These are phyloP conservation scores for Tachysurus vachellii DNA, from an alignment of 2,113 vertebrate genomes.

Conservation along the genomic window DNA sequence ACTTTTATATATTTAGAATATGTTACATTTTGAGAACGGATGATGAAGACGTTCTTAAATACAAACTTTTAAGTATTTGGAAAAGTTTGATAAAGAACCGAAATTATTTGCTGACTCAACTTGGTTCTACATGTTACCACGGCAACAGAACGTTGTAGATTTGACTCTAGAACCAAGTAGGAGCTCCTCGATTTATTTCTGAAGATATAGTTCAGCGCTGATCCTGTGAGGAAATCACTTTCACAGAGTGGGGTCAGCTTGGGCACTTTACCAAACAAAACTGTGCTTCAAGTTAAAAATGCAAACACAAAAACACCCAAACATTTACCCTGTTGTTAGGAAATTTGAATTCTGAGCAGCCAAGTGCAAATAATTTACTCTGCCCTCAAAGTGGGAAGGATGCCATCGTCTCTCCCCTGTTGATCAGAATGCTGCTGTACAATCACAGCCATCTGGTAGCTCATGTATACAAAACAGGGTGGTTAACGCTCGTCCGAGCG, in stretches of 20 bases:
- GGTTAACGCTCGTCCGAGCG: not conserved
- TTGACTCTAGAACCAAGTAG: not conserved
- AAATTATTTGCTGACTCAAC: not conserved
- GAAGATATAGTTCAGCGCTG: not conserved
- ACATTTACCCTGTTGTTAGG: not conserved
- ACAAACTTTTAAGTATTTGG: not conserved
- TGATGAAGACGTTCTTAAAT: not conserved
- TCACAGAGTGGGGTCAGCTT: not conserved
- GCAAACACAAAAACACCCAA: not conserved
- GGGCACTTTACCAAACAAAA: not conserved
- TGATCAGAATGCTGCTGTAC: not conserved
- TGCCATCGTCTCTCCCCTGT: not conserved
- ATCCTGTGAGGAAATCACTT: not conserved
- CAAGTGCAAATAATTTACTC: not conserved
- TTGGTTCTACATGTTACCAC: not conserved
- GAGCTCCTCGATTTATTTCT: not conserved
- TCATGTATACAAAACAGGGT: constrained; percentile 13
- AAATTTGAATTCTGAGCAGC: not conserved
- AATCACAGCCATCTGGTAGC: constrained; percentile 14
- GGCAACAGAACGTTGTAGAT: not conserved
- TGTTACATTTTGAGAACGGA: not conserved
- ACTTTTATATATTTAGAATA: not conserved
- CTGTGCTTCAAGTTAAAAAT: not conserved
- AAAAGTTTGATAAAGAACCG: not conserved
- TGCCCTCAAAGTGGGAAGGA: not conserved